Conservation (phyloP, 2,797 vertebrate species). For the Diplodus sargus region DNA sequence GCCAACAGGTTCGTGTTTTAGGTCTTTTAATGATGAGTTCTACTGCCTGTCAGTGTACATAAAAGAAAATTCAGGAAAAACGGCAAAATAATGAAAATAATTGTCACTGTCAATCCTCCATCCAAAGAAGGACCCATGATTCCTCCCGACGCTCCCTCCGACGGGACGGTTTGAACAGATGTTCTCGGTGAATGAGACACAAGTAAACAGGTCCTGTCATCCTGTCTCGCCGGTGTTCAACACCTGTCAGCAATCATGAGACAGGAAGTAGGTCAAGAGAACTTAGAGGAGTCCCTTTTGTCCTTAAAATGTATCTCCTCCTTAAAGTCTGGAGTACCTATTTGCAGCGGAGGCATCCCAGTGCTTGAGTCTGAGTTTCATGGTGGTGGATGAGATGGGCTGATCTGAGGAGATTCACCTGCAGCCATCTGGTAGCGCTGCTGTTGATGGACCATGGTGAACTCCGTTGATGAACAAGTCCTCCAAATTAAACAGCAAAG, state of each 20-base stretch:
- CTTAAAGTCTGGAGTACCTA: conserved; percentile 7
- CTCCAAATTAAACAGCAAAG: not conserved
- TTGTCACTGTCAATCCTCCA: not conserved
- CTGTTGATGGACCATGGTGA: not conserved
- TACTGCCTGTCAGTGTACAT: not conserved
- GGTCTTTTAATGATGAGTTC: not conserved
- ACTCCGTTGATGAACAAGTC: not conserved
- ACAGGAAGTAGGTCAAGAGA: conserved; percentile 58
- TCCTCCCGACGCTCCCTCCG: conserved; percentile 41
- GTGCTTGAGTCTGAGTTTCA: not conserved
- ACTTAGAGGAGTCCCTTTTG: conserved; percentile 24
- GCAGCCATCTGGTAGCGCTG: not conserved
- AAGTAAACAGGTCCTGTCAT: conserved; percentile 76
- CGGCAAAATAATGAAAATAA: not conserved
- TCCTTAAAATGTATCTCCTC: not conserved
- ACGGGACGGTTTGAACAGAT: conserved; percentile 69
- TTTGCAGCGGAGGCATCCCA: conserved; percentile 1
- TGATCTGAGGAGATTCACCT: conserved; percentile 7
- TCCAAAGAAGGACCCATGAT: conserved; percentile 3
- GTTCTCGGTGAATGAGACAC: conserved; percentile 59
- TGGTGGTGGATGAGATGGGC: conserved; percentile 5
- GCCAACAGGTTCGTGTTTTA: no score
- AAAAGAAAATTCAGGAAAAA: not conserved
- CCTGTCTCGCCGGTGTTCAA: conserved; percentile 69
- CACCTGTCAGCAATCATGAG: conserved; percentile 74